Percentiles rank a stretch among this genome's conserved stretches.
Conservation (phyloP, 1,140 invertebrate genomes). For the Apolygus lucorum region DNA sequence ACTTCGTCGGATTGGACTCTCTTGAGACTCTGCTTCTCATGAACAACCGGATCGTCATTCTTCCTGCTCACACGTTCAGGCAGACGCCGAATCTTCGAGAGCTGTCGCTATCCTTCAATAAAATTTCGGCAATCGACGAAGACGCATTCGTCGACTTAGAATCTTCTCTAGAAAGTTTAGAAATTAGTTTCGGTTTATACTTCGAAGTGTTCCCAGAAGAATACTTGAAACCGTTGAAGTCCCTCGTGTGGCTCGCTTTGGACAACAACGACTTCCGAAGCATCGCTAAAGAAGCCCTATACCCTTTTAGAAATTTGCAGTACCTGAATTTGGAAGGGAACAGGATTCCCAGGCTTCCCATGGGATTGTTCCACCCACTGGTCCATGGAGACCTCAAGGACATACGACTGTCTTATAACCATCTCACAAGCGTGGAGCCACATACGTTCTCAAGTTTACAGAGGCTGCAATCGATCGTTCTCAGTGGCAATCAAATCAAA, state of each 20-base stretch:
- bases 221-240: slow-evolving; percentile 56
- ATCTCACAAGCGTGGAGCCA: slow-evolving; percentile 49
- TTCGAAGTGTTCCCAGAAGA: slow-evolving; percentile 66
- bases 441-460: slow-evolving; percentile 54
- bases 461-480: slow-evolving; percentile 57
- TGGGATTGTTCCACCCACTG: slow-evolving; percentile 54
- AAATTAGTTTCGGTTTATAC: slow-evolving; percentile 74
- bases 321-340: slow-evolving; percentile 84
- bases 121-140: slow-evolving; percentile 63
- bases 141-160: slow-evolving; percentile 65
- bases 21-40: slow-evolving; percentile 73
- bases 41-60: slow-evolving; percentile 70
- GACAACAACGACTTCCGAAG: slow-evolving; percentile 79
- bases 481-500: slow-evolving; percentile 61
- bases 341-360: slow-evolving; percentile 53
- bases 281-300: slow-evolving; percentile 50
- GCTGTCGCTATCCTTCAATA: slow-evolving; percentile 81
- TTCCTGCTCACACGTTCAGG: slow-evolving; percentile 63
- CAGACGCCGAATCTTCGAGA: slow-evolving; percentile 63
- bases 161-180: slow-evolving; percentile 65
- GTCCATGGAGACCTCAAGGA: slow-evolving; percentile 66
- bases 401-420: slow-evolving; percentile 65
- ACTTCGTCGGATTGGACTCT: slow-evolving; percentile 60
- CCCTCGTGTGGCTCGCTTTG: slow-evolving; percentile 72
- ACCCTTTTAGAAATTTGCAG: slow-evolving; percentile 58